Evolutionary conservation across 2,797 vertebrate species (phyloP), one percentile per base, ranked within the genome.

Genomic region (Sciurus carolinensis): DNA sequence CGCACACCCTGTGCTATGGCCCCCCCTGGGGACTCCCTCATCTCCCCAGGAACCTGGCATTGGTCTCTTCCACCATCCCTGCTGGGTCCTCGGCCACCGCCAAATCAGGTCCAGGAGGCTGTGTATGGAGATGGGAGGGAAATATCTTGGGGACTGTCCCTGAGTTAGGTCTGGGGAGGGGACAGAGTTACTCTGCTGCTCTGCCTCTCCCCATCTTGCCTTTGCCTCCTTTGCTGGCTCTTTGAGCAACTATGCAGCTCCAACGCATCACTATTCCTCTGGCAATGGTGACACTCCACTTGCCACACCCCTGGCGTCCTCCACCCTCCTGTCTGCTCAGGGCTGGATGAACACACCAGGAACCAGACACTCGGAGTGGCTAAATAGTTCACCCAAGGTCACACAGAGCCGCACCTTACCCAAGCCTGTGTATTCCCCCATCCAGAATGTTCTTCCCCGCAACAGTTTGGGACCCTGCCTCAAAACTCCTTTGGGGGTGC

Each of bases 391-490:
- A 50, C 14, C 50, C 57, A 12, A 2, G 59, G 30, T 54, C 64
- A 47, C 28, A 59, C 20, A 33, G 54, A 54, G 30, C 75, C 44
- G 66, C 44, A 36, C 50, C 30, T n/a, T 3, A 5, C 50, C 17
- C 22, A 30, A 5, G 52, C 14, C 66, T 18, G 22, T 52, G n/a
- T 36, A n/a, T 33, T 64, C 73, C 12, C 72, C 22, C 18, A 1
- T 71, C 85, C n/a, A 36, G 36, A 71, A 62, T 24, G 3, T 62
- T 44, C 64, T 50, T 79, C 36, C 12, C 7, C 2, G 3, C 1
- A 0, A 10, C 13, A 28, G 13, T 54, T 18, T 0, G 2, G 26
- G 44, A 20, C 44, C 5, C 44, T 2, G 3, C 7, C 77, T 7
- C 30, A 0, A 1, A 17, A 26, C 36, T 64, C 57, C 57, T n/a